Evolutionary conservation across 2,113 vertebrate genomes (phyloP), one percentile per base, ranked within the genome.

Genomic region (Rousettus leschenaultii): DNA sequence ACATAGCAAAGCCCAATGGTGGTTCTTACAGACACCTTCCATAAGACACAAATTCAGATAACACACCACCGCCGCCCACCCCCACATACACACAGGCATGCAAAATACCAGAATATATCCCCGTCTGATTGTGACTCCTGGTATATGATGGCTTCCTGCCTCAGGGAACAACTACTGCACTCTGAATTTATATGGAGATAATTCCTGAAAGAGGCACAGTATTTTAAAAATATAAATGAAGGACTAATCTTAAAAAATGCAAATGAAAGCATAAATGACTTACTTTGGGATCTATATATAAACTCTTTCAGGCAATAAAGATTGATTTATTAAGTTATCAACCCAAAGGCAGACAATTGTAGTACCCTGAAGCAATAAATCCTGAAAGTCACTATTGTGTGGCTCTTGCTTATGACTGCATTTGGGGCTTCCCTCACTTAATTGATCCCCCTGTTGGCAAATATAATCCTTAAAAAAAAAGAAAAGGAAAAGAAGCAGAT

Each of bases 141-240:
- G 51, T 35, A 33, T n/a, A 35, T 35, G 38, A 59, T n/a, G 14
- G 33, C 9, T 63, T n/a, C 24, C 55, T 45, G 16, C 40, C 26
- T 35, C 9, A 43, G 14, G 65, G 18, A 87, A 84, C 14, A 87
- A 8, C 43, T 21, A 59, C 15, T 66, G 2, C 8, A 57, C 7
- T 86, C 5, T 65, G 22, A 79, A 61, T 43, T 79, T 22, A 57
- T 19, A 55, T 68, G 33, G 26, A 93, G 6, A 40, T 21, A 14
- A 86, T 78, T 70, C 33, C 14, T 74, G 12, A 21, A 93, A 94
- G 30, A 91, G 24, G 13, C 13, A 82, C 2, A 43, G 2, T 73
- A n/a, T 88, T 97, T 97, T 51, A 61, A 93, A 89, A 93, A 93
- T 87, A 73, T 21, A 75, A 94, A 61, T 61, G 55, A 74, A 92